Base-by-base conservation (phyloP, 2,888 invertebrate species). In the Chaetogeoica ovagalla region DNA sequence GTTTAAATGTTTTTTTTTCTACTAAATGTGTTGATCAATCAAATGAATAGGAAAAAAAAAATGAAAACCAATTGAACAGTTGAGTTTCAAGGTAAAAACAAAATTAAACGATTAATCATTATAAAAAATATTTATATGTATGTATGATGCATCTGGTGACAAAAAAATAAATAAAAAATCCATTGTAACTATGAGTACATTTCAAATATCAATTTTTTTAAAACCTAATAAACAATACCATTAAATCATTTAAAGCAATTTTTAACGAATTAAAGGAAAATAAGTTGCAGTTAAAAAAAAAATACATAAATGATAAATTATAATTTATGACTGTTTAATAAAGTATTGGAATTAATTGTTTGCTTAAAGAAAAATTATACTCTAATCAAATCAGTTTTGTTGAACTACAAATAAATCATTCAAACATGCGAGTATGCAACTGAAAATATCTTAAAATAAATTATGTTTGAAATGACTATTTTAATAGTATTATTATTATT, bases 21-120 rank as follows among this genome's bases (percentile, higher is more conserved):
- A 69, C 69, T 70, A 69, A 69, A 66, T 23, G 59, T 43, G 65
- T 68, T 75, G 66, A 68, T 66, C 66, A 75, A 69, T 69, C 48
- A 37, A 70, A 63, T 71, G 79, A 71, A 70, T 79, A 79, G 79
- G 79, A 79, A 79, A 63, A 70, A 77, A 62, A 59, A 70, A 48
- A 79, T 60, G 70, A 57, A 70, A 71, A 39, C 23, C 21, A 43
- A 37, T 55, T 23, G 1, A 13, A 8, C 43, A 30, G 30, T 30
- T 30, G 37, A 65, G 43, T 57, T 62, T 63, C 23, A 70, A 77
- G 37, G 62, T 70, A 62, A 69, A 76, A 79, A 63, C 70, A 59
- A 76, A 79, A 39, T 30, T 69, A 63, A 79, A 79, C 48, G 19
- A 79, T 71, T 79, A 15, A 39, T 63, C 39, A 63, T 71, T 55